phyloP scores from a whole-genome alignment of 2,888 invertebrate genomes.

The Parapristionchus giblindavisi region DNA sequence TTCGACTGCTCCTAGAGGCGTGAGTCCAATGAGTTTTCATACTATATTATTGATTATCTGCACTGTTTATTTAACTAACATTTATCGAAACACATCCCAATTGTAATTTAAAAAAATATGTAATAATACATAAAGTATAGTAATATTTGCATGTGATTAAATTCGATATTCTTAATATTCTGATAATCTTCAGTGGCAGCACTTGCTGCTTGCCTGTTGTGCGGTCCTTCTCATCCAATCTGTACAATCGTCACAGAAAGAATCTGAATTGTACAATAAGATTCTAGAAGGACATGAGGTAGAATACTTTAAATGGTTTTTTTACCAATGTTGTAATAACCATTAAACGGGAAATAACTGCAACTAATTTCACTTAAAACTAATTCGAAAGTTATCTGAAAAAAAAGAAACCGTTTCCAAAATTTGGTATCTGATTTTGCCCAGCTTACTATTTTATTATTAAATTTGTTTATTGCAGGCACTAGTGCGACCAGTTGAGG shows the following conservation, averaged over 20 bases:
- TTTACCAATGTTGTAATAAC: not conserved
- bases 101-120: no score
- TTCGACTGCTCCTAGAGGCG: slow-evolving; percentile 28
- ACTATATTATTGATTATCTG: no score
- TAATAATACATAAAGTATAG: no score
- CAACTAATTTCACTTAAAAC: no score
- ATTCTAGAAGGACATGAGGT: slow-evolving; percentile 55
- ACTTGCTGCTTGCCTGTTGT: slow-evolving; percentile 36
- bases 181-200: slow-evolving; percentile 21
- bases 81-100: no score
- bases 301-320: not conserved
- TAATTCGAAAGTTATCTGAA: no score
- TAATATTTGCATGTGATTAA: no score
- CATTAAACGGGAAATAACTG: no score
- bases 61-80: no score
- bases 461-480: slow-evolving; percentile 31
- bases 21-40: no score
- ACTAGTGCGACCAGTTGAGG: slow-evolving; percentile 55
- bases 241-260: slow-evolving; percentile 35
- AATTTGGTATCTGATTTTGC: no score
- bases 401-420: no score
- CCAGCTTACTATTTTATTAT: not conserved
- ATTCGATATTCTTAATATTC: not conserved
- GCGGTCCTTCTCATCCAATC: slow-evolving; percentile 9
- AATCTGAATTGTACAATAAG: slow-evolving; percentile 52